Evolutionary conservation across 2,113 vertebrate species (phyloP).

Genomic region (Mohoua ochrocephala): DNA sequence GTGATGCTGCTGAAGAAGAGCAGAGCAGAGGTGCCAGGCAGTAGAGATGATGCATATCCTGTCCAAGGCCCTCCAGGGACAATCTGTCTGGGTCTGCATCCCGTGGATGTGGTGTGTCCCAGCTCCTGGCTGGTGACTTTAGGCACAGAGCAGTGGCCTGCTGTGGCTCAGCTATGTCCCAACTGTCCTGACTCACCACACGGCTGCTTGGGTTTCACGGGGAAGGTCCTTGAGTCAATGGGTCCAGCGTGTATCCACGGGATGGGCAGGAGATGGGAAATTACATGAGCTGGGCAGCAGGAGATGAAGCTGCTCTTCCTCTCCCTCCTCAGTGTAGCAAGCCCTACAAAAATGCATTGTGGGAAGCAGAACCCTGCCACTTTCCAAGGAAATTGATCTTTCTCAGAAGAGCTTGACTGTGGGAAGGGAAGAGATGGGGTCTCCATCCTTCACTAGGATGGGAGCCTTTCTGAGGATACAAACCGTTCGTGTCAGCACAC

Average conservation of each 20-base stretch:
- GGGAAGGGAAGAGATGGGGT: neutral
- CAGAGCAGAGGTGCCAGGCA: neutral
- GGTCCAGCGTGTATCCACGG: neutral
- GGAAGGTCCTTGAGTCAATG: neutral
- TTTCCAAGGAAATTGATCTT: neutral
- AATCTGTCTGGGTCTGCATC: neutral
- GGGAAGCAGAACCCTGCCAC: neutral
- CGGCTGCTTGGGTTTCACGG: neutral
- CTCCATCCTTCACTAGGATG: neutral
- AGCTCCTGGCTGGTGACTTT: neutral
- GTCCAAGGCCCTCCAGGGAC: neutral
- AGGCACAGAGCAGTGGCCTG: neutral
- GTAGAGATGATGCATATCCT: neutral
- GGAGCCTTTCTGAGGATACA: neutral
- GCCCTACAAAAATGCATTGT: neutral
- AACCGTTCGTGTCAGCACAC: fast-evolving
- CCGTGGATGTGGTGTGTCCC: neutral
- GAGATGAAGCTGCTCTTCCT: neutral
- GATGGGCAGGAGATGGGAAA: neutral
- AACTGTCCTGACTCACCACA: neutral
- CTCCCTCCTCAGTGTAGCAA: neutral
- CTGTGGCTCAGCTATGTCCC: fast-evolving
- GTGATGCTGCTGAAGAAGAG: neutral
- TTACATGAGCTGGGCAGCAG: neutral
- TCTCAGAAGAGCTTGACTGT: neutral